Base-by-base conservation (phyloP, 2,888 invertebrate species). In the Drosophila ezoana region DNA sequence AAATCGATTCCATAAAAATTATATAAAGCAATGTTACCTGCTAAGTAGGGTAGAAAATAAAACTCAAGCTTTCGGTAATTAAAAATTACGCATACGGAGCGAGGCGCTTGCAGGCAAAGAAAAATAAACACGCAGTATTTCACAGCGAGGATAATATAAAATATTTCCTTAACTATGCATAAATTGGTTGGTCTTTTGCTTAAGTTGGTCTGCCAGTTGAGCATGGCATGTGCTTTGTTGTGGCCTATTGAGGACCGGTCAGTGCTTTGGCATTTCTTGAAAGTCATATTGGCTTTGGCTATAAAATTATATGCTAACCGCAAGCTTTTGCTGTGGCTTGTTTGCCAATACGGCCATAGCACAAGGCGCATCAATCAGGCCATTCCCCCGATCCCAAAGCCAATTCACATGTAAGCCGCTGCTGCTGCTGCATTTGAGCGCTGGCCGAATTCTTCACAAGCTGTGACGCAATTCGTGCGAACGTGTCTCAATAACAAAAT, bases 401-500 rank as follows among this genome's bases (percentile, higher is more conserved):
- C 59, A 43, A 48, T 58, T 35, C 43, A 33, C 32, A 16, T 41
- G 35, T 13, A 4, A 14, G 40, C 60, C 14, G 38, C 9, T 32
- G 20, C 37, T 32, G 32, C 51, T 58, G 65, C 68, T 82, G 83
- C 86, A 80, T 47, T 58, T 52, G 40, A 49, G 52, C 54, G 43
- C 37, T 51, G 38, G 18, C 33, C 67, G 59, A 69, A 70, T 68
- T 66, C 71, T 61, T 63, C 58, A 58, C 86, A 80, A 83, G 81
- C 72, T 87, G 87, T 79, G 80, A 56, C 82, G 72, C 67, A 81
- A 72, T 74, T 87, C 69, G 68, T 77, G 79, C 77, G 75, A 86
- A 85, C 85, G 88, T 85, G 88, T 88, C 84, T 79, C 88, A 83
- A 88, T 88, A 79, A 86, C 88, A 75, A 88, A 88, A 85, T 85